Evolutionary conservation across 2,888 invertebrate species (phyloP).

Genomic region (Argyra leucocephala): DNA sequence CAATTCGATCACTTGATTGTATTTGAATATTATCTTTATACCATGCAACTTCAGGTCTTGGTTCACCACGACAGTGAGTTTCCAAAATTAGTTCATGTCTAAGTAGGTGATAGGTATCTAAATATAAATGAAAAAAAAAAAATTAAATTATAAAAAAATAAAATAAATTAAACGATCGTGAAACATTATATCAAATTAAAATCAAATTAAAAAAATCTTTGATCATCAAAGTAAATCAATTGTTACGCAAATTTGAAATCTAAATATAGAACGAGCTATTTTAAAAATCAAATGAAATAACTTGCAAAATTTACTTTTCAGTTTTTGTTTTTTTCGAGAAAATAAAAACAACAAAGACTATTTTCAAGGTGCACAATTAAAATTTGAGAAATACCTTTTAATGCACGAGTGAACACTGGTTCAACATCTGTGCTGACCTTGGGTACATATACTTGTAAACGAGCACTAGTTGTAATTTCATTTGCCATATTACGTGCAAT

Average conservation of each 20-base stretch:
- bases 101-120: slow-evolving; percentile 61
- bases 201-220: not conserved
- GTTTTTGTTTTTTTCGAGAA: too few species aligned
- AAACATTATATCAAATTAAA: not conserved
- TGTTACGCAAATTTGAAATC: not conserved
- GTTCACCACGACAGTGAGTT: slow-evolving; percentile 66
- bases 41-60: slow-evolving; percentile 65
- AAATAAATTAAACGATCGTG: slow-evolving; percentile 12
- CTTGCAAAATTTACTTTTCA: not conserved
- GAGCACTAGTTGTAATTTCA: slow-evolving; percentile 57
- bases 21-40: slow-evolving; percentile 60
- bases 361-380: too few species aligned
- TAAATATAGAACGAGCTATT: slow-evolving; percentile 8
- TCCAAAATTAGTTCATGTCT: slow-evolving; percentile 68
- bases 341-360: not conserved
- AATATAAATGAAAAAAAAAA: slow-evolving; percentile 18
- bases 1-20: slow-evolving; percentile 50
- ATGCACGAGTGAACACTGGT: slow-evolving; percentile 63
- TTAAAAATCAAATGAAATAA: not conserved
- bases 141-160: not conserved
- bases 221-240: not conserved
- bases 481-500: slow-evolving; percentile 66
- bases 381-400: slow-evolving; percentile 51
- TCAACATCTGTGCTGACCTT: slow-evolving; percentile 51
- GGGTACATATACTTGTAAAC: slow-evolving; percentile 57